Evolutionary conservation across 53 echinoderm and acorn worm genomes (phyloP), one percentile per base, ranked within the genome.

Genomic region (Astropecten irregularis): DNA sequence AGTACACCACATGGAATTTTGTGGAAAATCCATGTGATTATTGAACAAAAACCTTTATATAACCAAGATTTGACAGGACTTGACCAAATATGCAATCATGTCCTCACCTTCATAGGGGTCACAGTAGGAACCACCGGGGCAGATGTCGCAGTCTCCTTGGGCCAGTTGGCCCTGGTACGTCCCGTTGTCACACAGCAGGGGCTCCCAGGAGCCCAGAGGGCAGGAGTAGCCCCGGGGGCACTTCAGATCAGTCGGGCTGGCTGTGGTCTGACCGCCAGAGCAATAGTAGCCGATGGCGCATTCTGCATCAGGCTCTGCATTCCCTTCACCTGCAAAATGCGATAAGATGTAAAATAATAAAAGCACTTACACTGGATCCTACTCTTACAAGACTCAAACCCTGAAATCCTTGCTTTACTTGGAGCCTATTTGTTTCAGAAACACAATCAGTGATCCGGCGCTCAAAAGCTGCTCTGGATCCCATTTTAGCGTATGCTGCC

Each of bases 281-380:
- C 97, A 96, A 73, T 92, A 96, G 83, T 96, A 96, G 46, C 97
- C 97, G 4, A 83, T 83, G 36, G 87, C 85, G 29, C 97, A 96
- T 37, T 94, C 84, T 40, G 62, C 82, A 50, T 96, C 92, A 1
- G 97, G 97, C 2, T 82, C 55, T 3, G 57, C 84, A 71, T 96
- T 96, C 9, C 94, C 97, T 61, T 81, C 91, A 69, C 97, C 97
- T 96, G 47, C 26, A 39, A 23, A 48, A 53, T 42, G 11, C 11
- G 42, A 11, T 35, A 29, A 87, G 57, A 48, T 19, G 1, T 11
- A 4, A 22, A 3, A 25, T 15, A n/a, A n/a, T n/a, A n/a, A n/a
- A n/a, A n/a, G n/a, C n/a, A n/a, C n/a, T n/a, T n/a, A n/a, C n/a
- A n/a, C n/a, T n/a, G n/a, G n/a, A n/a, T n/a, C n/a, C n/a, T n/a